Percentiles rank a stretch among this genome's conserved stretches.
These are phyloP conservation scores for Numenius arquata DNA, from an alignment of 2,113 vertebrate genomes.

Conservation along the genomic window DNA sequence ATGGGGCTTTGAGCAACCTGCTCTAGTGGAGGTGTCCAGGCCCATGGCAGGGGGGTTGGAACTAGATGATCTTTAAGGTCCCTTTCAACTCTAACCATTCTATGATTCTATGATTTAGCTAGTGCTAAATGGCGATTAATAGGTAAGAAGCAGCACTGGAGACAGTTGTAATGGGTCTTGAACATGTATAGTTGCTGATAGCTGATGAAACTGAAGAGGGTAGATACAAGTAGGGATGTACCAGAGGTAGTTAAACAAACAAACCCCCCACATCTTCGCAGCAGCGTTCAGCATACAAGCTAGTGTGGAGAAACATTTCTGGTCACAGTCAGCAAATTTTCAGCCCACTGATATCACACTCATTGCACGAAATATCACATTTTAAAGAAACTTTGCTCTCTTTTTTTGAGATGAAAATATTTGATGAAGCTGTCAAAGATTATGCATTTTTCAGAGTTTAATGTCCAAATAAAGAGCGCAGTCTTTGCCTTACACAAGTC, in stretches of 20 bases:
- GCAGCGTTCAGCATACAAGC: background rate
- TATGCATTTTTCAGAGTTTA: background rate
- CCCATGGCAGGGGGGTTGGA: no score
- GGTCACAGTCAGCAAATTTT: background rate
- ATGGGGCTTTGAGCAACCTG: no score
- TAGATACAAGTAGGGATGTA: background rate
- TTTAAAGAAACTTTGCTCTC: background rate
- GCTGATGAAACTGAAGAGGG: background rate
- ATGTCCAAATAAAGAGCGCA: background rate
- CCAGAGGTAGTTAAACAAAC: background rate
- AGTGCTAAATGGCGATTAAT: background rate
- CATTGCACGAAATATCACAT: background rate
- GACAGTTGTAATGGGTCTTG: background rate
- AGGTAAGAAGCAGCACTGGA: background rate
- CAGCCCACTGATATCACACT: background rate
- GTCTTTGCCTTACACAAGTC: background rate
- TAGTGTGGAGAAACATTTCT: background rate
- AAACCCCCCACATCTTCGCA: background rate
- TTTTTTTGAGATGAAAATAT: background rate
- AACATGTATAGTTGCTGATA: background rate
- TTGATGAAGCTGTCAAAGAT: background rate
- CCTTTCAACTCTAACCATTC: no score
- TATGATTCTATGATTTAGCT: no score
- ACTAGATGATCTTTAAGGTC: no score
- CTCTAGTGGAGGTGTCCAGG: no score